These are phyloP conservation scores for Sciurus niger DNA, from an alignment of 2,113 vertebrate genomes.

Conservation along the genomic window DNA sequence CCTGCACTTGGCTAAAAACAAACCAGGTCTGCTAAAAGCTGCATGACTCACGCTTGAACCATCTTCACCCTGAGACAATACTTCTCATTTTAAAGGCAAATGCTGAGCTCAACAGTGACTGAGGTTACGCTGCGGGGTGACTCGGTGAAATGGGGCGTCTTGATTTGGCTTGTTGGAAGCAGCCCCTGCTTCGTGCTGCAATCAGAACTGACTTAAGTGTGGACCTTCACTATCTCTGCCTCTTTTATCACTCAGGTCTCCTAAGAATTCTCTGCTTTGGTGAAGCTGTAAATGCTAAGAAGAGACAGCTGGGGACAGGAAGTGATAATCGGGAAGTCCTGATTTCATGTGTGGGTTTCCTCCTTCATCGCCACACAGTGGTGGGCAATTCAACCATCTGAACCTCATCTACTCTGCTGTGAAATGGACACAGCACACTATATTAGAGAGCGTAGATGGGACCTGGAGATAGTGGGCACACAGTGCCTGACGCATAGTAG, in stretches of 20 bases:
- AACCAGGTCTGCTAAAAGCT: not conserved
- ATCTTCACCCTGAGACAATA: not conserved
- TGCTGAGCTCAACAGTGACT: not conserved
- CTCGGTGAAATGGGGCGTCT: not conserved
- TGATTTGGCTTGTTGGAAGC: not conserved
- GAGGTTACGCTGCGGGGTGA: not conserved
- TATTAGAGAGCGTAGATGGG: too few relatives aligned
- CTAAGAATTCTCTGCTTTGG: not conserved
- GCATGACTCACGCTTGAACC: slow-evolving; percentile 67
- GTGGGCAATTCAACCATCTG: not conserved
- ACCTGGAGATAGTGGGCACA: not conserved
- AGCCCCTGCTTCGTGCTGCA: not conserved
- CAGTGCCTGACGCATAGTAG: rapidly evolving
- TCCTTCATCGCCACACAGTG: not conserved
- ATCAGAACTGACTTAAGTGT: not conserved
- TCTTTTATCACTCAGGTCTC: not conserved
- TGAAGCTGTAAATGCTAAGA: not conserved
- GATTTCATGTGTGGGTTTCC: not conserved
- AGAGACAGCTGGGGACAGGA: not conserved
- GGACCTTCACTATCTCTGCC: not conserved
- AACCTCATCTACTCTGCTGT: not conserved
- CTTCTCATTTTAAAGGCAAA: slow-evolving; percentile 80
- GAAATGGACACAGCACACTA: not conserved
- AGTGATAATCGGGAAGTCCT: not conserved
- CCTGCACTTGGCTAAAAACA: slow-evolving; percentile 54